Base-by-base conservation (phyloP, 2,797 vertebrate genomes). In the Acipenser ruthenus region DNA sequence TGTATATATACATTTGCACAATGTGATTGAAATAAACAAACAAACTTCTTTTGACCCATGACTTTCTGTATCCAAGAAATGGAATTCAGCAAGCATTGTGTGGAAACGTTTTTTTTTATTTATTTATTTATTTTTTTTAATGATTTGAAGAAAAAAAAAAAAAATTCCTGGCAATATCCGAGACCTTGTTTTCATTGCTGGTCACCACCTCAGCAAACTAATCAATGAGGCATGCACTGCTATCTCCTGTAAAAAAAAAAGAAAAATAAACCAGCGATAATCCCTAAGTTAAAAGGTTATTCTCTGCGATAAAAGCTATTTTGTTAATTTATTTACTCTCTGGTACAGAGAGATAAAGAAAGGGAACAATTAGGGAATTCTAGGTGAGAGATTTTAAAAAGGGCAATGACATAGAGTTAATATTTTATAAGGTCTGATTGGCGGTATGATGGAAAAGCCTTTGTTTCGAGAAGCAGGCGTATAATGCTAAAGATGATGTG, bases 271-370 rank as follows among this genome's bases (percentile, higher is more conserved):
- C 95, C 90, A 89, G 87, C 93, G 95, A 98, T 98, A 97, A 98
- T 98, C 95, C 94, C 90, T 91, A 91, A 93, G 95, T 97, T 98
- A 98, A 98, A 99, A 99, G 96, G 96, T 98, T 97, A 99, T 94
- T 94, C 93, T 84, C 91, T 90, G 91, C 83, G 94, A 97, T 97
- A 98, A 97, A 97, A 97, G 95, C 94, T 97, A 96, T 97, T 99
- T 95, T 97, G 95, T 97, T 97, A 99, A 98, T 99, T 98, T 98
- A 97, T 99, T 99, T 99, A 97, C 95, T 96, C 93, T 95, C 95
- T 97, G 95, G 91, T 89, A 87, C 81, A 87, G 90, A 85, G 93
- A 96, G 95, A 99, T 98, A 98, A 99, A 96, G 93, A 93, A 92
- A 93, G 90, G 86, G 93, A 95, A 98, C 95, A 98, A 98, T 99